A percentile compares a stretch with the other conserved stretches of the same genome.
phyloP scores from a whole-genome alignment of 2,113 vertebrate species.

The Lophius piscatorius region DNA sequence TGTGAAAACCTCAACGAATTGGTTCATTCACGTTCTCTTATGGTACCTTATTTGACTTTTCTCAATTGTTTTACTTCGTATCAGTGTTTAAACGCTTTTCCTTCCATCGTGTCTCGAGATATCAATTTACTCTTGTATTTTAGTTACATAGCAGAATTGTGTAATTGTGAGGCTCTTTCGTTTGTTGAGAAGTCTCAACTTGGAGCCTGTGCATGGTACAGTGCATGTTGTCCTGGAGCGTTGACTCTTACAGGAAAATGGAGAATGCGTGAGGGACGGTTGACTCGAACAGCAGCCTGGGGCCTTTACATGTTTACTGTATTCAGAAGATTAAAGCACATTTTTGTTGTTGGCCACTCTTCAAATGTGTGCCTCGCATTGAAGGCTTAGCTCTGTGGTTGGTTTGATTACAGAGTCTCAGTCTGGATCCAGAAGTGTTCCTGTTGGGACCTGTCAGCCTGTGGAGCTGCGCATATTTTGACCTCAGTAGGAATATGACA shows the following conservation, averaged over 20 bases:
- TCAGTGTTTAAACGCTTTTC: too few species aligned
- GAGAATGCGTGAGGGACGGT: constrained; percentile 8
- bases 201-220: neutral
- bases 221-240: neutral
- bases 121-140: too few species aligned
- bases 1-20: too few species aligned
- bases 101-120: constrained; percentile 63
- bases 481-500: too few species aligned
- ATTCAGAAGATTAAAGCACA: constrained; percentile 26
- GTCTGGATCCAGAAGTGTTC: neutral
- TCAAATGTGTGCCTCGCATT: neutral
- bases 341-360: neutral
- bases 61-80: constrained; percentile 1
- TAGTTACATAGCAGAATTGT: constrained; percentile 70
- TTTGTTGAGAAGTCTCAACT: constrained; percentile 52
- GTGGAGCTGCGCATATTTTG: too few species aligned
- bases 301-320: constrained; percentile 20
- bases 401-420: neutral
- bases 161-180: constrained; percentile 67
- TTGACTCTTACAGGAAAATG: constrained; percentile 7
- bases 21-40: neutral
- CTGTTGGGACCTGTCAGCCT: constrained; percentile 19
- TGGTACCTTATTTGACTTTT: neutral
- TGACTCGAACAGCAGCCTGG: constrained; percentile 20
- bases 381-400: neutral